Evolutionary conservation across 92 coral and sea anemone genomes (phyloP), one percentile per base, ranked within the genome.

Genomic region (Epizoanthus ramosus): DNA sequence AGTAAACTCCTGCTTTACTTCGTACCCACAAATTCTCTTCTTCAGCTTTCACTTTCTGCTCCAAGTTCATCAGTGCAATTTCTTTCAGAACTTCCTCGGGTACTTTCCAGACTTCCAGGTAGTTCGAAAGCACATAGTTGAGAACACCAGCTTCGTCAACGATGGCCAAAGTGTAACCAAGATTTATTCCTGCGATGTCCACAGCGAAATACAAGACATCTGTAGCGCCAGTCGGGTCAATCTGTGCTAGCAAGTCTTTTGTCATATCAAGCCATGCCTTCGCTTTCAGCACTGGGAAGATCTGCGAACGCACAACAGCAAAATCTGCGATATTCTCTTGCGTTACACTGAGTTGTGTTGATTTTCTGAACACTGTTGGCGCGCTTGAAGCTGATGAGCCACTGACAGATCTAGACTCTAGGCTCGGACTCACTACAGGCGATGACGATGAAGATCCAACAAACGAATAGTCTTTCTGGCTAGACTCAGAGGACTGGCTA

Each of bases 131-230:
- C 18, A 95, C 86, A 68, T 90, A 92, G 25, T 91, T 91, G 79
- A 90, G 87, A 22, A 74, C 81, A 7, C 88, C 92, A 10, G 76
- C 85, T n/a, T 87, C 92, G 53, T 66, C 83, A 6, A 92, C 77
- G 2, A 90, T 95, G 16, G 98, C 98, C n/a, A 95, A 88, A 33
- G 97, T 90, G 82, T 88, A 95, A 8, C 98, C 98, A 16, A 88
- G 79, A 2, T 80, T 63, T n/a, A 92, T 41, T 10, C 91, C 94
- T 0, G 94, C 88, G 45, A 92, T 85, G 59, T 83, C 88, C 4
- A 95, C 83, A 18, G 98, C 90, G 85, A 88, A 80, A 73, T 79
- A 95, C 80, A 95, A 71, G 18, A 95, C 93, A 59, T 88, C 88
- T 74, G 93, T 87, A 57, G 89, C 57, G 73, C 85, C 83, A 17